These are phyloP conservation scores for Eunapius fragilis DNA, from an alignment of 37 sponge, comb jelly and placozoan species.

Conservation along the genomic window DNA sequence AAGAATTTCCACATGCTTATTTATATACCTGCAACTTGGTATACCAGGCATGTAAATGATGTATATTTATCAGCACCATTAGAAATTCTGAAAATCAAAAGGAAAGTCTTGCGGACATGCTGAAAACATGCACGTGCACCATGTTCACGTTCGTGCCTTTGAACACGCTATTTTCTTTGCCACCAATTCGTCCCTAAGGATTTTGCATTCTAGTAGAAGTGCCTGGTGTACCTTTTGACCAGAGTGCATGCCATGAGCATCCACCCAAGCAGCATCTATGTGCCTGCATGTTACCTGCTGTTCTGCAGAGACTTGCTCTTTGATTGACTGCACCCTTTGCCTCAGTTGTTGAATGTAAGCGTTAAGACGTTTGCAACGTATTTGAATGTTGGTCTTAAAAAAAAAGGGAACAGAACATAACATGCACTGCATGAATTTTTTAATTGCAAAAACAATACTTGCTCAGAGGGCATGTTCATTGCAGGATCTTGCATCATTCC, in stretches of 20 bases:
- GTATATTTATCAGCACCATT: no score
- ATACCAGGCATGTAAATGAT: no score
- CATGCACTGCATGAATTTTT: background rate
- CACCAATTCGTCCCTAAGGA: constrained; percentile 14
- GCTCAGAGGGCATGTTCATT: background rate
- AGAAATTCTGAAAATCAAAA: no score
- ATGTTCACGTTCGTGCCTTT: background rate
- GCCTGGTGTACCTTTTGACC: constrained; percentile 1
- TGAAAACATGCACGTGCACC: no score
- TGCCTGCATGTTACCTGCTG: background rate
- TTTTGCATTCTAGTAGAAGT: constrained; percentile 11
- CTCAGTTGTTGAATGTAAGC: background rate
- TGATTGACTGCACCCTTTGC: background rate
- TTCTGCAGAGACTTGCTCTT: constrained; percentile 1
- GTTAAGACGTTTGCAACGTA: constrained; percentile 11
- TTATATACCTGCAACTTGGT: no score
- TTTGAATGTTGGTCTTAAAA: constrained; percentile 31
- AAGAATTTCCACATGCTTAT: background rate
- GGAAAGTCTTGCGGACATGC: no score
- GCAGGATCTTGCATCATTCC: background rate
- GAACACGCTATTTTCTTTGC: constrained; percentile 23
- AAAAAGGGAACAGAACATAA: background rate
- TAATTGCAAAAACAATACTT: background rate
- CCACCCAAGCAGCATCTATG: background rate
- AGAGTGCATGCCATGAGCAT: background rate